A percentile compares a stretch with the other conserved stretches of the same genome.
Evolutionary conservation across 2,888 invertebrate species (phyloP).

Genomic region (Serrognathus titanus): DNA sequence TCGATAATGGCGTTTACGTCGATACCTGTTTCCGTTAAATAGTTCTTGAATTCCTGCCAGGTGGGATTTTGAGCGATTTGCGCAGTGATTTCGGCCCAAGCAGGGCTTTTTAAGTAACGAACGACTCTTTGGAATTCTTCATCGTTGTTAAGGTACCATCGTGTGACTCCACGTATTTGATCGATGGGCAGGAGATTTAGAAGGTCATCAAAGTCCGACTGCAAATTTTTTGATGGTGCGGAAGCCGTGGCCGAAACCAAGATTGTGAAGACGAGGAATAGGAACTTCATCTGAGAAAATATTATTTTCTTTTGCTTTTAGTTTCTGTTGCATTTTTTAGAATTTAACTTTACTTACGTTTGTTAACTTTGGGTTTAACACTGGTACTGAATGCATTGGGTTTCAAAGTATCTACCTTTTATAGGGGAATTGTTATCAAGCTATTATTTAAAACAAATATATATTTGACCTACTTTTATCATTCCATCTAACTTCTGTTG

Average conservation of each 20-base stretch:
- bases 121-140: slow-evolving; percentile 27
- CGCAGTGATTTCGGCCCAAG: slow-evolving; percentile 26
- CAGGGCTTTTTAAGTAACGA: slow-evolving; percentile 27
- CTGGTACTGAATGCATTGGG: too few species aligned
- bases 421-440: not conserved
- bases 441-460: too few species aligned
- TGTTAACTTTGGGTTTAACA: too few species aligned
- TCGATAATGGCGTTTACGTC: slow-evolving; percentile 17
- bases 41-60: slow-evolving; percentile 23
- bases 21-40: slow-evolving; percentile 23
- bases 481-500: too few species aligned
- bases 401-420: too few species aligned
- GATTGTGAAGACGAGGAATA: slow-evolving; percentile 4
- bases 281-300: slow-evolving; percentile 16
- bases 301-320: too few species aligned
- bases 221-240: slow-evolving; percentile 3
- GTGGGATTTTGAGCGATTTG: slow-evolving; percentile 16
- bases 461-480: too few species aligned
- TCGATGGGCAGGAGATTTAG: slow-evolving; percentile 26
- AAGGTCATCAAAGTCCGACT: slow-evolving; percentile 25
- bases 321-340: too few species aligned
- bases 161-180: slow-evolving; percentile 24
- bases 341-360: not conserved
- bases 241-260: slow-evolving; percentile 3
- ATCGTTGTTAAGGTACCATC: slow-evolving; percentile 27